Evolutionary conservation across 2,888 invertebrate species (phyloP), one percentile per base, ranked within the genome.

Genomic region (Protophormia terraenovae): DNA sequence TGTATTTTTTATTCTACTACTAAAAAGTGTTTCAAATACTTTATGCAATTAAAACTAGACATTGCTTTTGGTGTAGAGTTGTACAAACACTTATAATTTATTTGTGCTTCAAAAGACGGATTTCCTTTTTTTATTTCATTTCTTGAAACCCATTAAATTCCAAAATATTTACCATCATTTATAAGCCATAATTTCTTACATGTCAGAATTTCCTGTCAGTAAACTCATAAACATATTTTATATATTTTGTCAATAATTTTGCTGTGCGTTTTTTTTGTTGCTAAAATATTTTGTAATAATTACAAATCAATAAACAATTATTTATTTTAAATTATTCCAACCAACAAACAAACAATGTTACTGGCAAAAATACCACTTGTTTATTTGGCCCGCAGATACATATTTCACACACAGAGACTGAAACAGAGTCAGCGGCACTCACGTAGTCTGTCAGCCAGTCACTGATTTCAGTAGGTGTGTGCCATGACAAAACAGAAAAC

Each of bases 381-480:
- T n/a, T 73, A 60, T 73, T 62, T 47, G 19, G 53, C 53, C 84
- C 64, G 47, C 75, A 79, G 50, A 32, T 38, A 62, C 12, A 77
- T 24, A 76, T 53, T 64, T 32, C 38, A 38, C 55, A 79, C 62
- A n/a, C n/a, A n/a, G n/a, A n/a, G n/a, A n/a, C n/a, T n/a, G n/a
- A n/a, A n/a, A n/a, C n/a, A n/a, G n/a, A n/a, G n/a, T n/a, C n/a
- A n/a, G 22, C 8, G 41, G 6, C 16, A 24, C 0, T 16, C 60
- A 50, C 29, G n/a, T 22, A 14, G 53, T 41, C 64, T 10, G 29
- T 50, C 14, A 38, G 14, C 0, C 35, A 58, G 19, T 53, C n/a
- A n/a, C n/a, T n/a, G n/a, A n/a, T n/a, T n/a, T n/a, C 19, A 32
- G 67, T 81, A 58, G 75, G 79, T 84, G 79, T 79, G 79, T 79